Evolutionary conservation across 1,140 invertebrate species (phyloP), one percentile per base, ranked within the genome.

Genomic region (Saccostrea cuccullata): DNA sequence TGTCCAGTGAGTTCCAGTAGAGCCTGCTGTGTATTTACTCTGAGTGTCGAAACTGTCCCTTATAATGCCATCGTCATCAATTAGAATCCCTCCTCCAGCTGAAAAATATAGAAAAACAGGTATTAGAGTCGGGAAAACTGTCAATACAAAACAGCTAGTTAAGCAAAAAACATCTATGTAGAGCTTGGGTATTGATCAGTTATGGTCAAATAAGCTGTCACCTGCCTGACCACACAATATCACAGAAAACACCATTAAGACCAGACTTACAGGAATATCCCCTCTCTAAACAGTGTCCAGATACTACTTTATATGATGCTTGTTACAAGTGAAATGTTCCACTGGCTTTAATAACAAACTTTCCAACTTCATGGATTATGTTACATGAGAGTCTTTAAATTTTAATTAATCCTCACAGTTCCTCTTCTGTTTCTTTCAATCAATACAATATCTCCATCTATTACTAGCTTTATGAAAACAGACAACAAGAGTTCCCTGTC

Each of bases 51-150:
- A 90, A 86, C 92, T 90, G 82, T 94, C 93, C 64, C 91, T 86
- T 36, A 94, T 77, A 36, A 94, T 93, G 13, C 93, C 93, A 89
- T 94, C 92, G 86, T 94, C 92, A 86, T 94, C 93, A 12, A 93
- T 91, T 8, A 92, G 85, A 58, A 93, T 90, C 23, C 91, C 92
- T n/a, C 86, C 91, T n/a, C 87, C 91, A 87, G 91, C 91, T 91
- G 86, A 87, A 92, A 91, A 47, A 87, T 64, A 58, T 84, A 64
- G 64, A 47, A 84, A 73, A 86, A 89, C 55, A 73, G 36, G 47
- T 60, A 64, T 64, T 20, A 20, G 6, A 64, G 17, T 64, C 58
- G 17, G 58, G 5, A 60, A 47, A 20, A 20, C 15, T 64, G 17
- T 20, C 58, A 64, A 64, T 47, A 47, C 58, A 64, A 64, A n/a